Conservation (phyloP, 1,140 invertebrate genomes). For the Drosophila sp. region DNA sequence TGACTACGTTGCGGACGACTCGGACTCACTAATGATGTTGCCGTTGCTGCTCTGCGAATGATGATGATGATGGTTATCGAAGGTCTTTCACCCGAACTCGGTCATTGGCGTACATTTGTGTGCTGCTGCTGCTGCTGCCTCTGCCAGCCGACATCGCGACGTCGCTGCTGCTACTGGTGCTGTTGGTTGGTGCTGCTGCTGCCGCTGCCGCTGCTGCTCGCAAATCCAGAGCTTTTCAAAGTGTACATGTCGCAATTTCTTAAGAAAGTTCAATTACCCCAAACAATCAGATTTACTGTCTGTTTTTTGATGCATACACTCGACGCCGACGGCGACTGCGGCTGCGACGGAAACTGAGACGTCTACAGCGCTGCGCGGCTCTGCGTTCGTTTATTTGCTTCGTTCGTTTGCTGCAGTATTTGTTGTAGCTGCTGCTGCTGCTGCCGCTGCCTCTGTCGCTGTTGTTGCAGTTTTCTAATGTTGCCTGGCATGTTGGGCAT, state of each 20-base stretch:
- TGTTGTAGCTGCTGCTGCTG: conserved; percentile 26
- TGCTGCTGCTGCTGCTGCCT: conserved; percentile 61
- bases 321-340: conserved; percentile 51
- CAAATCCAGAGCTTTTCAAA: conserved; percentile 85
- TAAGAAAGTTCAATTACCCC: conserved; percentile 85
- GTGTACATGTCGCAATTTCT: conserved; percentile 85
- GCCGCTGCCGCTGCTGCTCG: conserved; percentile 61
- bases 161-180: conserved; percentile 46
- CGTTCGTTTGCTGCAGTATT: conserved; percentile 28
- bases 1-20: conserved; percentile 60
- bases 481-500: conserved; percentile 77
- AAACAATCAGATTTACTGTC: conserved; percentile 85
- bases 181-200: conserved; percentile 41
- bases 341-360: conserved; percentile 14
- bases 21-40: conserved; percentile 71
- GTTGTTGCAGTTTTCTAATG: conserved; percentile 79
- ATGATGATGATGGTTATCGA: conserved; percentile 84
- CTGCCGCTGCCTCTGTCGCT: conserved; percentile 29
- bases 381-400: conserved; percentile 72
- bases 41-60: conserved; percentile 75
- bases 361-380: conserved; percentile 14
- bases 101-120: conserved; percentile 85
- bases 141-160: conserved; percentile 45
- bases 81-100: conserved; percentile 85
- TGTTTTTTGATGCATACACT: conserved; percentile 84